Evolutionary conservation across 2,113 vertebrate species (phyloP).

Genomic region (Gambusia holbrooki): DNA sequence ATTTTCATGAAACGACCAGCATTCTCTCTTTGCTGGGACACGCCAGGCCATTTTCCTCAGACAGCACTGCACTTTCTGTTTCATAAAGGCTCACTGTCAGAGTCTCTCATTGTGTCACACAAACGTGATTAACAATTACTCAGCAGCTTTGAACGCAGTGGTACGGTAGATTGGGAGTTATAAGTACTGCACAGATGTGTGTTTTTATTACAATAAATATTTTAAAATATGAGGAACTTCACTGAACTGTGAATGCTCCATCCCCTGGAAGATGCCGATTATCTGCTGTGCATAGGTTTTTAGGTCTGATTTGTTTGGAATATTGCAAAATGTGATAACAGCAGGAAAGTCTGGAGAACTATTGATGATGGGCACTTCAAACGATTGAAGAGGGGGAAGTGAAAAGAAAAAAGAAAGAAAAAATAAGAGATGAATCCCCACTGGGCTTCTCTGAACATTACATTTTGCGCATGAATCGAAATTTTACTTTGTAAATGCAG

Average conservation of each 20-base stretch:
- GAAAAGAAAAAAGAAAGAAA: not conserved
- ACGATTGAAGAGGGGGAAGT: not conserved
- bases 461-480: constrained; percentile 61
- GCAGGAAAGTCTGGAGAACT: not conserved
- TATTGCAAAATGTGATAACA: not conserved
- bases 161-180: too few relatives aligned
- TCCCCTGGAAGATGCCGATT: too few relatives aligned
- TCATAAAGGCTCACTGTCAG: too few relatives aligned
- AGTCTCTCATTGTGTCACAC: too few relatives aligned
- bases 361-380: not conserved
- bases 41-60: too few relatives aligned
- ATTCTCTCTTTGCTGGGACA: not conserved
- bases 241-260: not conserved
- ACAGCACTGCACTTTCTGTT: too few relatives aligned
- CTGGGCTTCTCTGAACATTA: constrained; percentile 46
- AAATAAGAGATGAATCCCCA: not conserved
- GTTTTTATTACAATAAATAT: not conserved
- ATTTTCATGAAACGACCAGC: not conserved
- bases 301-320: not conserved
- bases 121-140: too few relatives aligned
- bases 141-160: too few relatives aligned
- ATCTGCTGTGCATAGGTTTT: too few relatives aligned
- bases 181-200: not conserved
- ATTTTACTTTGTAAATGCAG: constrained; percentile 28
- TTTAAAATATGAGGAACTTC: not conserved